Evolutionary conservation across 2,888 invertebrate genomes (phyloP), one percentile per base, ranked within the genome.

Genomic region (Caenorhabditis sinica): DNA sequence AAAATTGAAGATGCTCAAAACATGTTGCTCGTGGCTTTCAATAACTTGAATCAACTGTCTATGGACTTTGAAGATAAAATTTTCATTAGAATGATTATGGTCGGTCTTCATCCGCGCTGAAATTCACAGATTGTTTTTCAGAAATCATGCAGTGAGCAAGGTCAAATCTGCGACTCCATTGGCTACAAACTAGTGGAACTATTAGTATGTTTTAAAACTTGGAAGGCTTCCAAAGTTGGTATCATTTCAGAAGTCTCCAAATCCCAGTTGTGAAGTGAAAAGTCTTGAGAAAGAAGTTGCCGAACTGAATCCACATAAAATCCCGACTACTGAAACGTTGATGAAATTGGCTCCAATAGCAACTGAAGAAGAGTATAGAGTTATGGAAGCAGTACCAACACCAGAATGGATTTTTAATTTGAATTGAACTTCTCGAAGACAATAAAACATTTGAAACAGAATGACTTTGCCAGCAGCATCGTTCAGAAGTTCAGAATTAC

Each of bases 61-160:
- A 23, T 30, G 40, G 20, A 56, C 4, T 69, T 25, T 9, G 69
- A 56, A 3, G 56, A 56, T n/a, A 56, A 11, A 23, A 56, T 69
- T 20, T 69, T 69, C 28, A 56, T 69, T 2, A 23, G 25, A 56
- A 69, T 69, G 25, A 56, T 69, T 33, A 69, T 69, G 69, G 69
- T 69, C 8, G 53, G 6, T 40, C 13, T 6, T 11, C 40, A 40
- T n/a, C n/a, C n/a, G n/a, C n/a, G n/a, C n/a, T n/a, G 6, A 43
- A 33, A 49, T 49, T 20, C n/a, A 17, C 13, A 2, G 33, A 51
- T 23, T 33, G 33, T 33, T 2, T 53, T 69, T 40, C 25, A 69
- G 69, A 56, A 69, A 28, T 56, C 69, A 17, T n/a, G 56, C 25
- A 69, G 56, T n/a, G 25, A 69, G 5, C 69, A 69, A n/a, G 56